These are phyloP conservation scores for Colaptes auratus DNA, from an alignment of 2,113 vertebrate genomes.

Conservation along the genomic window DNA sequence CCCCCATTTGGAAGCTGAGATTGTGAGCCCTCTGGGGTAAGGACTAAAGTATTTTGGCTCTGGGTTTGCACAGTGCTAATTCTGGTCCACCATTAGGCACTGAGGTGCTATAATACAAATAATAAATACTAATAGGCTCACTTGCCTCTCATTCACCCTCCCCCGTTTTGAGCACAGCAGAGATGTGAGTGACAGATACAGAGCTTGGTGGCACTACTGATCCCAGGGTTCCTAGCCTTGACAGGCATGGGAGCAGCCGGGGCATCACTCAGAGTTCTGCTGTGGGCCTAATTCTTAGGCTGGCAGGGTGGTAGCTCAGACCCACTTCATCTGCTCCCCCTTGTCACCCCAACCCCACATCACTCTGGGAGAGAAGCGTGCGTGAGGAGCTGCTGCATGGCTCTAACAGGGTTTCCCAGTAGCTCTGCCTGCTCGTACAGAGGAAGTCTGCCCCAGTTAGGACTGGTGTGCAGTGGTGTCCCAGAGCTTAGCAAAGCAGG, in stretches of 20 bases:
- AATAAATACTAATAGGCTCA: slow-evolving; percentile 57
- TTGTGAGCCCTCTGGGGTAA: slow-evolving; percentile 52
- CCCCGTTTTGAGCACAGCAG: background rate
- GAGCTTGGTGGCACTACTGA: background rate
- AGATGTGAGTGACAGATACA: background rate
- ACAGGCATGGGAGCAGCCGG: background rate
- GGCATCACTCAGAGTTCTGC: background rate
- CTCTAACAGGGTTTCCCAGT: background rate
- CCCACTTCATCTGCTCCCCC: background rate
- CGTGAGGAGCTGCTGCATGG: background rate
- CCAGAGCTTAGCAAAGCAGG: background rate
- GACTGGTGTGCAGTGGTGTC: background rate
- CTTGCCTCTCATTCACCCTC: background rate
- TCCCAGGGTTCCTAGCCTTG: background rate
- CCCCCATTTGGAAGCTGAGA: background rate
- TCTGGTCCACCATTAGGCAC: slow-evolving; percentile 33
- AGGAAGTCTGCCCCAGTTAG: slow-evolving; percentile 23
- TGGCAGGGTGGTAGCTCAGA: slow-evolving; percentile 1
- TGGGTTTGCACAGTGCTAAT: slow-evolving; percentile 40
- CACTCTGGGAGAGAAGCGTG: background rate
- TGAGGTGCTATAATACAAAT: slow-evolving; percentile 43
- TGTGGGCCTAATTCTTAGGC: slow-evolving; percentile 11
- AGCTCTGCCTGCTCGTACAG: background rate
- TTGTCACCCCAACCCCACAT: accelerated
- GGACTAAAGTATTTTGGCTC: background rate